Evolutionary conservation across 2,888 invertebrate genomes (phyloP), one percentile per base, ranked within the genome.

Genomic region (Iselma pallidipennis): DNA sequence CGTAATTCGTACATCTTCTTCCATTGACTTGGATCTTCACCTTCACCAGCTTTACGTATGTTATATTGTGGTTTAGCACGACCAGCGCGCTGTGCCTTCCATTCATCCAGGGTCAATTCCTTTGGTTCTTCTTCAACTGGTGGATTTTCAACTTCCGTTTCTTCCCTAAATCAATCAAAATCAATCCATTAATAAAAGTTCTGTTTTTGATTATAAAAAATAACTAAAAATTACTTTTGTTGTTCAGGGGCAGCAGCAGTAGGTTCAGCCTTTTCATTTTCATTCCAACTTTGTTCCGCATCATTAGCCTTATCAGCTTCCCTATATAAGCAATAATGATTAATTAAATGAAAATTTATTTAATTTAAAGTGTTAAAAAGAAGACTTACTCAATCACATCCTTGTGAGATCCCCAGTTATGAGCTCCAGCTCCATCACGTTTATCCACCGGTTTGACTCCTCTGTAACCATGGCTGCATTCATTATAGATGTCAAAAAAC

Each of bases 391-490:
- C 94, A 75, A 95, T 88, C 74, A 95, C 94, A 81, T 96, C 96
- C 83, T 93, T 93, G 75, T 93, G 88, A 69, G 92, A 93, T 74
- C 96, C 96, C 96, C 97, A 97, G 85, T 97, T 97, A 82, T 95
- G 94, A 71, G 95, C 91, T 69, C 96, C 97, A 81, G 89, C 92
- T 73, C 96, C 97, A 76, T 97, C 96, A 71, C 94, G 91, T 84
- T 97, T 97, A 82, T 96, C 96, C 74, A 94, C 88, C 67, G 95
- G 88, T 83, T 96, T 96, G 68, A 96, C 90, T 76, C 96, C 96
- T 78, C 87, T 87, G 83, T 80, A 85, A 84, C 79, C 81, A 82
- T 81, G 81, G 80, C 82, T 82, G 80, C 79, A 81, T 80, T 82
- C 80, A 82, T 80, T 81, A 80, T 76, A 76, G 67, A 62, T 69